phyloP scores from a whole-genome alignment of 2,888 invertebrate genomes.

The Osmoderma eremita region DNA sequence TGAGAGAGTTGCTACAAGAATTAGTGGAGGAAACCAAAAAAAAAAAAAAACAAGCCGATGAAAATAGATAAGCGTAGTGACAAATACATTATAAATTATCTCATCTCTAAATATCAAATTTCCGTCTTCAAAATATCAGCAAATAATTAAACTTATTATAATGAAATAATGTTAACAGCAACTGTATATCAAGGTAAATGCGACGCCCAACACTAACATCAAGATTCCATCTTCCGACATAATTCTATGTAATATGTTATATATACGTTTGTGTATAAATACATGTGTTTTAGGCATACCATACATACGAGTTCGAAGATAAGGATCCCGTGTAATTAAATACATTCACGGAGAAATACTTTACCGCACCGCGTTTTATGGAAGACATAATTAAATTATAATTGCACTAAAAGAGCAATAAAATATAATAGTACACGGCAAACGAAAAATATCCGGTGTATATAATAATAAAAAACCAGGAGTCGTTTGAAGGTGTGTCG shows the following conservation, averaged over 20 bases:
- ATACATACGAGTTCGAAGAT: not conserved
- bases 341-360: constrained; percentile 13
- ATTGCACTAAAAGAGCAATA: constrained; percentile 22
- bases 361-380: constrained; percentile 12
- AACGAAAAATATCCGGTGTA: constrained; percentile 7
- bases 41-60: too few relatives aligned
- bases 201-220: constrained; percentile 14
- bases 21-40: too few relatives aligned
- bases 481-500: not conserved
- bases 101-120: too few relatives aligned
- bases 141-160: too few relatives aligned
- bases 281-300: not conserved
- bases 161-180: constrained; percentile 9
- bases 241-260: constrained; percentile 7
- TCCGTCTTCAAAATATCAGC: too few relatives aligned
- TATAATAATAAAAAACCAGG: constrained; percentile 9
- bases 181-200: constrained; percentile 28
- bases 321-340: constrained; percentile 18
- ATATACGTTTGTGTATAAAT: not conserved
- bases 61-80: too few relatives aligned
- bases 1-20: too few relatives aligned
- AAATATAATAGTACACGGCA: not conserved
- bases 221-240: constrained; percentile 25
- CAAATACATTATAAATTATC: too few relatives aligned
- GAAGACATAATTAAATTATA: constrained; percentile 33